Evolutionary conservation across 2,888 invertebrate genomes (phyloP), one percentile per base, ranked within the genome.

Genomic region (Julus scanicus): DNA sequence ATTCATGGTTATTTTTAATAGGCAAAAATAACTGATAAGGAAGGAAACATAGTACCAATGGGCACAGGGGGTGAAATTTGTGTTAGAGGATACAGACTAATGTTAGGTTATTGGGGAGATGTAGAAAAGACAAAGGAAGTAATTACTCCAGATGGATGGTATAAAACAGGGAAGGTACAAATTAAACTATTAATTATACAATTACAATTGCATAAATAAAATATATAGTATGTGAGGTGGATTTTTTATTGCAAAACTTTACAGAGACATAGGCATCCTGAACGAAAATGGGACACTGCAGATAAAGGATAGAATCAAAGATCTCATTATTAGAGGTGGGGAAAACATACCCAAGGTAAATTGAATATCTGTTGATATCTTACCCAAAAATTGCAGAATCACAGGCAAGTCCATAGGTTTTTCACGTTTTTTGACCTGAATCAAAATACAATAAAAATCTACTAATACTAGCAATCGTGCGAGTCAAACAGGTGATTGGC

Each of bases 101-200:
- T 98, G 96, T 92, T 95, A 86, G 94, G 95, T 40, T 98, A 98
- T 92, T 97, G 96, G 95, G 94, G 94, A 15, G 96, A 97, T 89
- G 94, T 95, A 2, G 94, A 94, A 89, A 96, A 95, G 92, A 97
- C 97, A 0, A 93, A 92, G 40, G 94, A 95, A 90, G 94, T 94
- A 0, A 92, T 97, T 2, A 94, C 94, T 6, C 91, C 93, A 29
- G 95, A 95, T 89, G 93, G 95, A 44, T 98, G 98, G 97, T 93
- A 97, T 39, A 94, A 94, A 90, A 96, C 97, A n/a, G 97, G 97
- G 94, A 96, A 9, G 11, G 86, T 86, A 44, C 39, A 20, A 6
- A 6, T 40, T 86, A 39, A 29, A 39, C 29, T 9, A 9, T 11
- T 8, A 84, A 4, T 84, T 84, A n/a, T 11, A 11, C 37, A 3